Percentiles rank a stretch among this genome's conserved stretches.
These are phyloP conservation scores for Melozone crissalis DNA, from an alignment of 2,113 vertebrate species.

Conservation along the genomic window DNA sequence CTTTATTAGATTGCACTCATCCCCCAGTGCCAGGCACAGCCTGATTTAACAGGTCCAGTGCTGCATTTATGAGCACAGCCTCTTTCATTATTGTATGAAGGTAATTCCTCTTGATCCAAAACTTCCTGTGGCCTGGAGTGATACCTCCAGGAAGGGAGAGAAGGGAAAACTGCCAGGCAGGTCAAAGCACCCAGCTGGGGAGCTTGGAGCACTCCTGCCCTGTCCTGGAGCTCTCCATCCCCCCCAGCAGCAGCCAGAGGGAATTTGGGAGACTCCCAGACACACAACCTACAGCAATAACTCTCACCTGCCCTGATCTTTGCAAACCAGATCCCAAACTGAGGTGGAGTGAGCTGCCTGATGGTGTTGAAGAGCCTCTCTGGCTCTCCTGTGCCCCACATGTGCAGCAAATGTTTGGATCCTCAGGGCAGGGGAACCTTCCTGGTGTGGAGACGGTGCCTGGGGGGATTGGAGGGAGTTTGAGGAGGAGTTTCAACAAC, in stretches of 20 bases:
- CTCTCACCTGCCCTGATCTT: neutral
- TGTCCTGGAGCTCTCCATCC: neutral
- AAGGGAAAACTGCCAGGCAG: neutral
- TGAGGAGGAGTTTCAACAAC: neutral
- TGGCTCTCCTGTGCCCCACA: accelerated
- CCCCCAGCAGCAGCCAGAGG: neutral
- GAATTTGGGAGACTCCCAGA: neutral
- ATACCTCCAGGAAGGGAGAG: accelerated
- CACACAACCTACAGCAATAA: neutral
- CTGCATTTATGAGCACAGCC: neutral
- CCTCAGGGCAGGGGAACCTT: neutral
- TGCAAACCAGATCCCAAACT: neutral
- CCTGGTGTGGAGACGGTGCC: accelerated
- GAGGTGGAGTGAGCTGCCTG: neutral
- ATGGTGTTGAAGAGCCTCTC: neutral
- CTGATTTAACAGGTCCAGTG: neutral
- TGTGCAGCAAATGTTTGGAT: neutral
- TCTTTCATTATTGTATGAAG: neutral
- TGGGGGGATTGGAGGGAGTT: neutral
- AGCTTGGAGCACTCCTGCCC: neutral
- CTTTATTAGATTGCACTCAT: neutral
- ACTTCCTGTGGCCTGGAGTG: neutral
- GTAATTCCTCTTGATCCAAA: neutral
- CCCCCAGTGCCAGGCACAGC: neutral
- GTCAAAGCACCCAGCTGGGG: neutral